These are phyloP conservation scores for Carapus acus DNA, from an alignment of 2,797 vertebrate species.

Conservation along the genomic window DNA sequence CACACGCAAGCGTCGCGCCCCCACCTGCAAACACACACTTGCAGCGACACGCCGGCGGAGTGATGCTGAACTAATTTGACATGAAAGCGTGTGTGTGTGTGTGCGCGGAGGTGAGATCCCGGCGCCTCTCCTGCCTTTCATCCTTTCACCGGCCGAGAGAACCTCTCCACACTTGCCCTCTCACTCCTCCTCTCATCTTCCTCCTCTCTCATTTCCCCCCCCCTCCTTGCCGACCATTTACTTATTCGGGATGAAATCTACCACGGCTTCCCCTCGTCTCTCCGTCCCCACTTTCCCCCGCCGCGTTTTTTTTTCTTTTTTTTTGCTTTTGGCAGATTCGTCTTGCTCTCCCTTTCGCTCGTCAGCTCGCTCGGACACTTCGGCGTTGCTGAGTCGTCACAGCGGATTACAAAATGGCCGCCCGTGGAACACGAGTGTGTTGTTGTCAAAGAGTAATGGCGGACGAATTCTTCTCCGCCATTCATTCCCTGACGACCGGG, in stretches of 20 bases:
- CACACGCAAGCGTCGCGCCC: conserved; percentile 4
- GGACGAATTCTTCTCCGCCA: conserved; percentile 40
- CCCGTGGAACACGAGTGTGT: conserved; percentile 43
- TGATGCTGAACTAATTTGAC: conserved; percentile 43
- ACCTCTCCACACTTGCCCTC: neutral
- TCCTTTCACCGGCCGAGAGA: conserved; percentile 36
- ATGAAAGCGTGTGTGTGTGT: conserved; percentile 54
- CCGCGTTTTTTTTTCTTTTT: conserved; percentile 7
- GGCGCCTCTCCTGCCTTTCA: conserved; percentile 38
- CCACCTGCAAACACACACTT: neutral
- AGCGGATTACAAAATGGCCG: conserved; percentile 68
- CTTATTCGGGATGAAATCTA: conserved; percentile 28
- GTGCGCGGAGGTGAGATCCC: conserved; percentile 50
- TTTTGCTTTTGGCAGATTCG: too few species aligned
- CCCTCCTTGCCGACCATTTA: conserved; percentile 8
- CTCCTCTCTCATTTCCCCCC: conserved; percentile 8
- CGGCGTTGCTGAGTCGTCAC: conserved; percentile 41
- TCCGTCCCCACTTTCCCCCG: conserved; percentile 9
- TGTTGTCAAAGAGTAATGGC: conserved; percentile 55
- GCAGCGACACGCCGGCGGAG: conserved; percentile 21
- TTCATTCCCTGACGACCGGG: conserved; percentile 32
- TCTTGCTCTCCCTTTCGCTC: conserved; percentile 20
- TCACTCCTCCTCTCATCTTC: conserved; percentile 4
- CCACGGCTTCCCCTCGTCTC: conserved; percentile 17
- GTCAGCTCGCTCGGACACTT: conserved; percentile 41